Conservation (phyloP, 2,888 invertebrate species). For the Melolontha melolontha region DNA sequence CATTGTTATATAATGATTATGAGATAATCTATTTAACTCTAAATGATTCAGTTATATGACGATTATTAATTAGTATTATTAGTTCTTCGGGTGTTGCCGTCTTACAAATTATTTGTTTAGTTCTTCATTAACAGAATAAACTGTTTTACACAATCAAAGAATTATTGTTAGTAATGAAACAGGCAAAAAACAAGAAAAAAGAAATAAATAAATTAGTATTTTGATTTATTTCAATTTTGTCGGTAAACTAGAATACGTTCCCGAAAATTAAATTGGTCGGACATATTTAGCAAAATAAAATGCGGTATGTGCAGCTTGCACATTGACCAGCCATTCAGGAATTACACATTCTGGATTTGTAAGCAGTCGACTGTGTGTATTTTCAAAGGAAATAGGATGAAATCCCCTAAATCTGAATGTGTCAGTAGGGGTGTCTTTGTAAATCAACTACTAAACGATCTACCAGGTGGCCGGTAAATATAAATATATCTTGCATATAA, state of each 20-base stretch:
- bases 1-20: no score
- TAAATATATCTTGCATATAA: slow-evolving; percentile 11
- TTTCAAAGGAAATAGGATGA: slow-evolving; percentile 52
- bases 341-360: slow-evolving; percentile 53
- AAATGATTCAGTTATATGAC: no score
- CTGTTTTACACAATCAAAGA: no score
- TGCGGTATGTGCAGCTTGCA: slow-evolving; percentile 50
- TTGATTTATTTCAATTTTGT: no score
- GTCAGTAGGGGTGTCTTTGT: slow-evolving; percentile 52
- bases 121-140: no score
- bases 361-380: slow-evolving; percentile 49
- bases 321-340: slow-evolving; percentile 54
- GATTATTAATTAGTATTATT: no score
- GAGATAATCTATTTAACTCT: no score
- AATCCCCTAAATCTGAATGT: slow-evolving; percentile 52
- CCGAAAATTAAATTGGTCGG: slow-evolving; percentile 47
- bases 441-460: slow-evolving; percentile 53
- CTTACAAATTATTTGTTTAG: no score
- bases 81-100: no score
- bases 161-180: no score
- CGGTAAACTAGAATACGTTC: slow-evolving; percentile 43
- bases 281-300: slow-evolving; percentile 47
- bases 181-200: no score
- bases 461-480: slow-evolving; percentile 51
- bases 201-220: no score